Percentiles rank a stretch among this genome's conserved stretches.
These are phyloP conservation scores for Halcyon senegalensis DNA, from an alignment of 2,113 vertebrate species.

Conservation along the genomic window DNA sequence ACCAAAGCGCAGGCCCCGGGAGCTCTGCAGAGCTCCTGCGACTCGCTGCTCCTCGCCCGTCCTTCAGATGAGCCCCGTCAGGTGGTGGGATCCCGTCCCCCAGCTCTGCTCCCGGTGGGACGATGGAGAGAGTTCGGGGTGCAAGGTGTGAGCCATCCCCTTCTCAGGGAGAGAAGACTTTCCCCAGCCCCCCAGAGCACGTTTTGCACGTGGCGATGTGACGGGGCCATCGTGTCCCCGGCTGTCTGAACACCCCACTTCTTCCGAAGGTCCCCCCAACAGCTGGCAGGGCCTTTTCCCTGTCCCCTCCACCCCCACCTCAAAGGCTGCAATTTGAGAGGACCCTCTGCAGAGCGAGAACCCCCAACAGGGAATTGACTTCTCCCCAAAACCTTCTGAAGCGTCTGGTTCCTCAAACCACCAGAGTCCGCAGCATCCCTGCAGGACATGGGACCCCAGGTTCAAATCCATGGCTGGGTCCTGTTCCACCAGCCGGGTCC, in stretches of 20 bases:
- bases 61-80: neutral
- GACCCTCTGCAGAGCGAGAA: fast-evolving
- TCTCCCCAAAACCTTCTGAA: neutral
- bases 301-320: fast-evolving
- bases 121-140: fast-evolving
- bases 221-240: fast-evolving
- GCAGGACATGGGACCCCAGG: fast-evolving
- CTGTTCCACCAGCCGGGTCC: fast-evolving
- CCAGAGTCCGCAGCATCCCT: neutral
- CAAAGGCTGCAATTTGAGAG: neutral
- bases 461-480: neutral
- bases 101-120: neutral
- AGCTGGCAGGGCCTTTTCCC: neutral
- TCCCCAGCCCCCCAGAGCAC: too few relatives aligned
- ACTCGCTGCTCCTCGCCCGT: fast-evolving
- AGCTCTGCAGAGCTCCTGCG: neutral
- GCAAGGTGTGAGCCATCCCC: neutral
- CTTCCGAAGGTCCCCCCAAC: neutral
- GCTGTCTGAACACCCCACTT: neutral
- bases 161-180: neutral
- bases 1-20: neutral
- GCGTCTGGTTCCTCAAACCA: neutral
- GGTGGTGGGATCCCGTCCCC: fast-evolving
- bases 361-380: neutral
- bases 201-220: fast-evolving